Percentiles rank a stretch among this genome's conserved stretches.
These are phyloP conservation scores for Acanthosepion esculentum DNA, from an alignment of 2,888 invertebrate genomes.

Conservation along the genomic window DNA sequence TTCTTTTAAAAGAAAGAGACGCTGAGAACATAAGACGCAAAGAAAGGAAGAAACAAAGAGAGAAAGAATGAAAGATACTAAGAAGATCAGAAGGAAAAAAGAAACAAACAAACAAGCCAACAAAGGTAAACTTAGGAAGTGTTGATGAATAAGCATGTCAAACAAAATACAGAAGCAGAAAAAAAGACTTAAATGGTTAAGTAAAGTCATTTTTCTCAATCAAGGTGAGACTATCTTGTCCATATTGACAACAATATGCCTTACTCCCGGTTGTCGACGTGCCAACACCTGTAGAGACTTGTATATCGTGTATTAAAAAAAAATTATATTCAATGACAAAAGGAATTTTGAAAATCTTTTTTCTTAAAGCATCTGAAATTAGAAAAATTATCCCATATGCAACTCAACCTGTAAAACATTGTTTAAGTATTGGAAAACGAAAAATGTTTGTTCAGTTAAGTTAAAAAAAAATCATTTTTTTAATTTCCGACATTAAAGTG, in stretches of 20 bases:
- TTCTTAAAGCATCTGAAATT: background rate
- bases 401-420: no score
- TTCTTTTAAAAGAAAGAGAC: background rate
- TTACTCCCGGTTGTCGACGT: background rate
- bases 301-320: no score
- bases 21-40: background rate
- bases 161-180: background rate
- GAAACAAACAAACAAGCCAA: background rate
- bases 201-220: background rate
- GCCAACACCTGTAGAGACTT: background rate
- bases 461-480: no score
- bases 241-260: slow-evolving; percentile 6
- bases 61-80: background rate
- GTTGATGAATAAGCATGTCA: background rate
- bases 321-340: background rate
- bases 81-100: background rate
- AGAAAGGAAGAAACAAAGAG: background rate
- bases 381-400: background rate
- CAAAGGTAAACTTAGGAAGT: background rate
- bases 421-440: background rate
- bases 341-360: background rate
- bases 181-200: background rate
- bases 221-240: background rate
- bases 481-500: no score
- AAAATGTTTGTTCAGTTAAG: no score